Conservation (phyloP, 2,113 vertebrate genomes). For the Misgurnus mizolepis region DNA sequence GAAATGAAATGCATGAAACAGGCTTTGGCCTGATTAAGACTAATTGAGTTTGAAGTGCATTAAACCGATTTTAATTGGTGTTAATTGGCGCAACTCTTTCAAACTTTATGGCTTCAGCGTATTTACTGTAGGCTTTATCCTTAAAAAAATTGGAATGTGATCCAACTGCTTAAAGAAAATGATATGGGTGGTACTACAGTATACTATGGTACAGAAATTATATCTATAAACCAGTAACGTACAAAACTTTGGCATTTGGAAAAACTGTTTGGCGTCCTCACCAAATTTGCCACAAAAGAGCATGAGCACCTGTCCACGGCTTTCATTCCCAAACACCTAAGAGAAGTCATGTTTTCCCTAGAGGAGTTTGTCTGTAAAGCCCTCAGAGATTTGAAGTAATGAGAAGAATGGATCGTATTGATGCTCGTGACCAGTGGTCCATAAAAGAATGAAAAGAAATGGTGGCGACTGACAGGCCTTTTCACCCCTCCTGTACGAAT, state of each 20-base stretch:
- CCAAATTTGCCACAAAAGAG: constrained; percentile 8
- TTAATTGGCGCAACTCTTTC: background rate
- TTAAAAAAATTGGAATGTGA: too few relatives aligned
- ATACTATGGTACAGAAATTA: background rate
- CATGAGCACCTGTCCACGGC: background rate
- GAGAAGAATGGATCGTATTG: constrained; percentile 40
- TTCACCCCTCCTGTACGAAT: constrained; percentile 35
- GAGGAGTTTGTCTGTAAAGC: constrained; percentile 4
- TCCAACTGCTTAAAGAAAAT: background rate
- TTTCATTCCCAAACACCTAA: constrained; percentile 10
- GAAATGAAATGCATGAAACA: background rate
- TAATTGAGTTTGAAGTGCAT: background rate
- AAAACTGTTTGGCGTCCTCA: background rate
- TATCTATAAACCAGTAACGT: too few relatives aligned
- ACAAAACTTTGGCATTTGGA: background rate
- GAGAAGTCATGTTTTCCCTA: background rate
- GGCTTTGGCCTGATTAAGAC: background rate
- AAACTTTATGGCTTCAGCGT: background rate
- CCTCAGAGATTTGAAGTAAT: background rate
- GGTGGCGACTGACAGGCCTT: constrained; percentile 26
- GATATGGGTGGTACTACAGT: background rate
- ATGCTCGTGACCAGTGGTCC: constrained; percentile 31
- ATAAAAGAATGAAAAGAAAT: constrained; percentile 34
- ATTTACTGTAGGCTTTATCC: too few relatives aligned
- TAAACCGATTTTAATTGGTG: background rate